These are phyloP conservation scores for Aphodius sticticus DNA, from an alignment of 2,888 invertebrate species.

Conservation along the genomic window DNA sequence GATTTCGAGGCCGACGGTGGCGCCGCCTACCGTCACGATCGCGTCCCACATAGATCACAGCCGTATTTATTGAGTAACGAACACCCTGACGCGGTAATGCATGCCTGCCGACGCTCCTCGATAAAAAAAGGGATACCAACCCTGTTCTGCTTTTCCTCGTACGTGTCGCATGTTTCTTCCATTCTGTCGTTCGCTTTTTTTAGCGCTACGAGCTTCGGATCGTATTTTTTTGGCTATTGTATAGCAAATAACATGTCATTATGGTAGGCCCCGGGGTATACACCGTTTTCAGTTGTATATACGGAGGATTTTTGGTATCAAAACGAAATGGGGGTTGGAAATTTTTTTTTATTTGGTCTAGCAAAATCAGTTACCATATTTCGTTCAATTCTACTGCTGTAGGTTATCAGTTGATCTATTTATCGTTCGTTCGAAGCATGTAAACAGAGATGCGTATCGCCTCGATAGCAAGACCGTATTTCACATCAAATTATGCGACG, in stretches of 20 bases:
- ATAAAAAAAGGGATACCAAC: background rate
- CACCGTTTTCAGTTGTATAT: background rate
- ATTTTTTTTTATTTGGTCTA: too few species aligned
- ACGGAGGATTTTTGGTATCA: background rate
- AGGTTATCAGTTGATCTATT: too few species aligned
- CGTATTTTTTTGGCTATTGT: background rate
- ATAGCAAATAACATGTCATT: background rate
- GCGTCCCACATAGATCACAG: constrained; percentile 25
- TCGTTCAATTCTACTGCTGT: background rate
- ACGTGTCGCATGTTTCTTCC: background rate
- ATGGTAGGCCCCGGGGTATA: background rate
- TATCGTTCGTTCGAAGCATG: too few species aligned
- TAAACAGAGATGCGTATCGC: background rate
- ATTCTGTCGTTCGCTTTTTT: background rate
- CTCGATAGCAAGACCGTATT: background rate
- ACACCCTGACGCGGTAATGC: constrained; percentile 45
- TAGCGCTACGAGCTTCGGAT: background rate
- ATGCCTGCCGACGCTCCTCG: background rate
- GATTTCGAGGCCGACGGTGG: constrained; percentile 24
- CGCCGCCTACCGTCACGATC: constrained; percentile 23
- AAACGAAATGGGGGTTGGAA: too few species aligned
- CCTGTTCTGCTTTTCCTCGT: background rate
- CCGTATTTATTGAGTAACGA: constrained; percentile 46
- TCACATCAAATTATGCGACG: background rate
- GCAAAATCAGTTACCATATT: background rate